Conservation (phyloP, 64 coral and sea anemone genomes). For the Platygyra sinensis region DNA sequence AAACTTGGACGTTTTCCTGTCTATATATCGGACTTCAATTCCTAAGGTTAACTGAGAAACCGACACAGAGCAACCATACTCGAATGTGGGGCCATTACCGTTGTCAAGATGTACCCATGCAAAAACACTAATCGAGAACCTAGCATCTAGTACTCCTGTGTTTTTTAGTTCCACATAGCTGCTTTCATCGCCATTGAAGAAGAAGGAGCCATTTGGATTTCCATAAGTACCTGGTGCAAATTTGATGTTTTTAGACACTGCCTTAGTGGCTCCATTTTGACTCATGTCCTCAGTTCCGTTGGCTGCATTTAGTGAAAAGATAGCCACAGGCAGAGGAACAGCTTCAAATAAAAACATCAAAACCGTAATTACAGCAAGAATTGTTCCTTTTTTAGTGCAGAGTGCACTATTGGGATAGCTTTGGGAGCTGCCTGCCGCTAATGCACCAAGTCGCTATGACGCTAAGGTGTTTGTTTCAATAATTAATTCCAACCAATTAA, state of each 20-base stretch:
- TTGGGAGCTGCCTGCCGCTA: too few relatives aligned
- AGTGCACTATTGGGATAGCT: too few relatives aligned
- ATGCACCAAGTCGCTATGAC: too few relatives aligned
- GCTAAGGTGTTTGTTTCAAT: too few relatives aligned
- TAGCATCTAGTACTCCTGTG: background rate
- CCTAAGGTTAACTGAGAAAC: background rate
- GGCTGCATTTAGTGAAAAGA: background rate
- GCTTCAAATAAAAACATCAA: background rate
- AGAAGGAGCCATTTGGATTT: background rate
- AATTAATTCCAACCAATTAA: too few relatives aligned
- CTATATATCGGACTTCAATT: background rate
- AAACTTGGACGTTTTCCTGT: background rate
- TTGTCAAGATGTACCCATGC: conserved; percentile 15
- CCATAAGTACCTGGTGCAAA: background rate
- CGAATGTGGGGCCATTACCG: background rate
- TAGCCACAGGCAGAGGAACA: background rate
- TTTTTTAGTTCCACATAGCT: conserved; percentile 13
- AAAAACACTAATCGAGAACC: conserved; percentile 6
- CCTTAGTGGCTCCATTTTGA: background rate
- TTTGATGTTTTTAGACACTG: background rate
- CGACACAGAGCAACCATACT: background rate
- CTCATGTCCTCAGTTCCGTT: background rate
- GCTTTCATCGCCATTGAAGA: background rate
- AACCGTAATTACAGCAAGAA: background rate
- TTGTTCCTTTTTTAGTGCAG: background rate